Conservation (phyloP, 53 echinoderm and acorn worm genomes). For the Holothuria scabra region DNA sequence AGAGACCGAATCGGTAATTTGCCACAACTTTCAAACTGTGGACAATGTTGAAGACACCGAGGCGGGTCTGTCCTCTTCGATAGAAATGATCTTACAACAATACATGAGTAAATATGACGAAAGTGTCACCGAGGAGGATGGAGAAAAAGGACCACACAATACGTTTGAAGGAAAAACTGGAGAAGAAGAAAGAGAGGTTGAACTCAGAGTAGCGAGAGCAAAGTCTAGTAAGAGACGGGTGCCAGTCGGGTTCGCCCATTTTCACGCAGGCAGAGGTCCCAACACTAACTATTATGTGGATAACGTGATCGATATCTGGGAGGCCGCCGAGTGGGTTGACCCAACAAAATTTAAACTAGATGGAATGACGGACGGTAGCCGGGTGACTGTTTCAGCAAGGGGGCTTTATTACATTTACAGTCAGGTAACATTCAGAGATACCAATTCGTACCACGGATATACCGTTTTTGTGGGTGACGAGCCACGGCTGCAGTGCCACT, state of each 20-base stretch:
- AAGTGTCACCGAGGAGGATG: not conserved
- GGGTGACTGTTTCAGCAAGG: slow-evolving; percentile 6
- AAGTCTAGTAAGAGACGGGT: slow-evolving; percentile 19
- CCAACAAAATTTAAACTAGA: slow-evolving; percentile 15
- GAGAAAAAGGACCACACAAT: not conserved
- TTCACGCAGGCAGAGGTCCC: slow-evolving; percentile 21
- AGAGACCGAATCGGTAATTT: not conserved
- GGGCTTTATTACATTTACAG: slow-evolving; percentile 39
- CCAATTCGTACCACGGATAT: slow-evolving; percentile 36
- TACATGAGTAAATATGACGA: not conserved
- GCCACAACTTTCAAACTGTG: slow-evolving; percentile 27
- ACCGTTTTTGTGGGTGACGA: slow-evolving; percentile 28
- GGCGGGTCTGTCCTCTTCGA: slow-evolving; percentile 20
- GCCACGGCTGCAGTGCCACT: slow-evolving; percentile 25
- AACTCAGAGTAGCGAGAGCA: not conserved
- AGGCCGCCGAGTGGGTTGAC: slow-evolving; percentile 32
- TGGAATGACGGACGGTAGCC: not conserved
- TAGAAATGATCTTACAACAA: slow-evolving; percentile 23
- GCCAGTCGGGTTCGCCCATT: slow-evolving; percentile 28
- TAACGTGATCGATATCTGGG: slow-evolving; percentile 4
- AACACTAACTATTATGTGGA: slow-evolving; percentile 19
- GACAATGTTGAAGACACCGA: slow-evolving; percentile 28
- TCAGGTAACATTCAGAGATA: slow-evolving; percentile 38
- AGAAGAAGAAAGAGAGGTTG: not conserved
- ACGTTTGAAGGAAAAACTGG: not conserved